Evolutionary conservation across 2,888 invertebrate genomes (phyloP).

Genomic region (Drosophila incognita): DNA sequence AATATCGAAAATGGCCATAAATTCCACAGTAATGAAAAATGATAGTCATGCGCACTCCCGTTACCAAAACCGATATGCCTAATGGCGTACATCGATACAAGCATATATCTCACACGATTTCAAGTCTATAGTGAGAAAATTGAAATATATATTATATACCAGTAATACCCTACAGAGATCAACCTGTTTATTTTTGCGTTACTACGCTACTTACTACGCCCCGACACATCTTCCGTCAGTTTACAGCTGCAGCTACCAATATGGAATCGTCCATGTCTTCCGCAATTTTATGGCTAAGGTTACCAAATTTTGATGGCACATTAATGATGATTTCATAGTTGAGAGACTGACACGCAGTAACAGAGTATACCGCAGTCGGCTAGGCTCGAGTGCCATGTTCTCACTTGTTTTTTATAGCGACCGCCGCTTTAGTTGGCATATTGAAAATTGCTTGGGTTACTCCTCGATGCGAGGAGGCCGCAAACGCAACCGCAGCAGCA

Average conservation of each 20-base stretch:
- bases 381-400: background rate
- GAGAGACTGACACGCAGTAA: background rate
- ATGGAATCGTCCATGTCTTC: background rate
- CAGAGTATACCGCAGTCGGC: background rate
- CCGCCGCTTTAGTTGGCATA: conserved; percentile 27
- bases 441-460: conserved; percentile 51
- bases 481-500: conserved; percentile 3
- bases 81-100: background rate
- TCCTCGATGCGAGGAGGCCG: conserved; percentile 34
- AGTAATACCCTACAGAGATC: background rate
- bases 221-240: background rate
- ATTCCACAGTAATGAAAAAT: background rate
- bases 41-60: background rate
- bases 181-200: background rate
- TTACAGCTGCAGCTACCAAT: background rate
- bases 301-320: background rate
- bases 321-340: background rate
- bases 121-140: background rate
- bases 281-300: background rate
- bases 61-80: background rate
- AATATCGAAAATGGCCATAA: background rate
- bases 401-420: background rate
- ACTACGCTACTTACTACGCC: background rate
- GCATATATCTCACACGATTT: background rate
- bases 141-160: background rate